These are phyloP conservation scores for Drosophila eohydei DNA, from an alignment of 2,888 invertebrate species.

Conservation along the genomic window DNA sequence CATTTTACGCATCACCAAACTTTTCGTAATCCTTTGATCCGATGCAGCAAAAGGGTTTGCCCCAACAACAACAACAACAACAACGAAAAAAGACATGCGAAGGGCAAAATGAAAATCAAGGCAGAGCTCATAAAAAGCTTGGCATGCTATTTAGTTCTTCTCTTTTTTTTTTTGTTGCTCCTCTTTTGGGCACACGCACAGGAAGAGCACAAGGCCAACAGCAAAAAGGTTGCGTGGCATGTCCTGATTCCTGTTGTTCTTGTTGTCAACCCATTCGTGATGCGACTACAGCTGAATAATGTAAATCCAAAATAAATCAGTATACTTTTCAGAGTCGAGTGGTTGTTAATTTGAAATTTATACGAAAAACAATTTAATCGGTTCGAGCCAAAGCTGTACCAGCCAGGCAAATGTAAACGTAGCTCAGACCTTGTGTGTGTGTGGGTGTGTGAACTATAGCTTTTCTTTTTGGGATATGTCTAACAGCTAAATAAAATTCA, in stretches of 20 bases:
- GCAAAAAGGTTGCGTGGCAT: slow-evolving; percentile 64
- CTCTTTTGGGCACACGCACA: slow-evolving; percentile 28
- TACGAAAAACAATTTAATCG: slow-evolving; percentile 79
- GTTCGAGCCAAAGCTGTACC: slow-evolving; percentile 55
- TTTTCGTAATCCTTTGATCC: slow-evolving; percentile 80
- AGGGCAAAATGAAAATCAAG: slow-evolving; percentile 55
- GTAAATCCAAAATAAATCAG: slow-evolving; percentile 78
- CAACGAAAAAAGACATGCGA: slow-evolving; percentile 22
- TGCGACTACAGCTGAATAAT: slow-evolving; percentile 43
- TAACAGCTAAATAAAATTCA: slow-evolving; percentile 12
- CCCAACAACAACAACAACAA: slow-evolving; percentile 26
- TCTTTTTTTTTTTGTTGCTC: slow-evolving; percentile 3
- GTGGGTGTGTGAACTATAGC: slow-evolving; percentile 10
- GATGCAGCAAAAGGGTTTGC: slow-evolving; percentile 59
- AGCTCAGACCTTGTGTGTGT: not conserved
- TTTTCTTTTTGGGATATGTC: slow-evolving; percentile 53
- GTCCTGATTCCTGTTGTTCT: slow-evolving; percentile 54
- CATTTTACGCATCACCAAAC: slow-evolving; percentile 80
- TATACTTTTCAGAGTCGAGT: slow-evolving; percentile 67
- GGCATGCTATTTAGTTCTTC: slow-evolving; percentile 20
- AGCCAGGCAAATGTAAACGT: slow-evolving; percentile 33
- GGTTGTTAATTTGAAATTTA: slow-evolving; percentile 81
- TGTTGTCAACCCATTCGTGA: slow-evolving; percentile 46
- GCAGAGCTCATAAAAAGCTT: slow-evolving; percentile 58
- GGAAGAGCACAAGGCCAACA: slow-evolving; percentile 12